Conservation (phyloP, 2,888 invertebrate genomes). For the Hydrotaea cyrtoneurina region DNA sequence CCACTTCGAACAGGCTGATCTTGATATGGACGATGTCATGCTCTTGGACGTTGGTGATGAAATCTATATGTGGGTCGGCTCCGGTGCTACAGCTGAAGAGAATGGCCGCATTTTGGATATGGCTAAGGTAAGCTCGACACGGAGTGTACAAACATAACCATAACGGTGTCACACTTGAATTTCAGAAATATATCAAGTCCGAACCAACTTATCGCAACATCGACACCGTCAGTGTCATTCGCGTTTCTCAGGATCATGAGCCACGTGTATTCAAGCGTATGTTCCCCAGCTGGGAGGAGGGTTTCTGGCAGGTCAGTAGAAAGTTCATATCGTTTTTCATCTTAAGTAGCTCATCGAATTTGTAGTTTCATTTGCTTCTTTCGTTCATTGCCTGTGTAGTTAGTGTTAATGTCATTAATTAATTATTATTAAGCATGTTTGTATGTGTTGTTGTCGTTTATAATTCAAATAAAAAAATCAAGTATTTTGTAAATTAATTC, state of each 20-base stretch:
- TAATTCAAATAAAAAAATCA: too few species aligned
- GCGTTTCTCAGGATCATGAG: constrained; percentile 88
- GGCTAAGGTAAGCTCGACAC: constrained; percentile 83
- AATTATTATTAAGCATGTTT: constrained; percentile 7
- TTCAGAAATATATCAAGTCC: constrained; percentile 86
- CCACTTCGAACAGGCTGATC: constrained; percentile 87
- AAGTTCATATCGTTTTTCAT: constrained; percentile 44
- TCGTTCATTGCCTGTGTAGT: constrained; percentile 3
- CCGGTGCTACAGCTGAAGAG: constrained; percentile 87
- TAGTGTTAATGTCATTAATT: constrained; percentile 11
- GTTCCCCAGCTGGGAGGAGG: constrained; percentile 88
- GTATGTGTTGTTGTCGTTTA: neutral
- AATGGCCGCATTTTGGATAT: constrained; percentile 88
- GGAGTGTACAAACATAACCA: constrained; percentile 10
- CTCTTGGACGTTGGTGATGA: constrained; percentile 90
- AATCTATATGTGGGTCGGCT: constrained; percentile 92
- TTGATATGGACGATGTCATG: constrained; percentile 85
- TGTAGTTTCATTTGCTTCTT: neutral
- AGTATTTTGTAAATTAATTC: neutral
- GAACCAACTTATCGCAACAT: constrained; percentile 86
- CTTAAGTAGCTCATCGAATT: neutral
- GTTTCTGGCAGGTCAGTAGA: constrained; percentile 85
- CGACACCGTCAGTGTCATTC: constrained; percentile 85
- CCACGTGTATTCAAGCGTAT: constrained; percentile 87
- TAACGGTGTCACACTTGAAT: neutral